Conservation (phyloP, 2,797 vertebrate species). For the Alca torda region DNA sequence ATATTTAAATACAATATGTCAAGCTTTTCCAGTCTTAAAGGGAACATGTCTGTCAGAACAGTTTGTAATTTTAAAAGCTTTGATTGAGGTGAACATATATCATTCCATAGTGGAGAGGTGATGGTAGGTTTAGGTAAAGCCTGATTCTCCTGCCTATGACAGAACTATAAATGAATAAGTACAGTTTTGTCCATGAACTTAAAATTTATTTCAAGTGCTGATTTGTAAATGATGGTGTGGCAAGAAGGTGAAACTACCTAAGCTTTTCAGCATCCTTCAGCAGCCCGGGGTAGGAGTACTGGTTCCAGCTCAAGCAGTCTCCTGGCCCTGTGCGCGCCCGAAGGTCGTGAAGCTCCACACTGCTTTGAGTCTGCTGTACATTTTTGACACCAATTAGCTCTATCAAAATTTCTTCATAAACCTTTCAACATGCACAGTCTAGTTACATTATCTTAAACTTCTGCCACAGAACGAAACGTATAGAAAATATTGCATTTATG, state of each 20-base stretch:
- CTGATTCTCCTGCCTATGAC: slow-evolving; percentile 56
- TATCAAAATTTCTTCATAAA: neutral
- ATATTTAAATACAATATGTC: neutral
- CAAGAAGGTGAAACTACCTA: neutral
- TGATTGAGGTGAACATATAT: slow-evolving; percentile 75
- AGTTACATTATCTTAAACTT: neutral
- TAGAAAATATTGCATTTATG: neutral
- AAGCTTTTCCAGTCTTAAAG: slow-evolving; percentile 85
- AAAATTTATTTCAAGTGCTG: neutral
- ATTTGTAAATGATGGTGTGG: neutral
- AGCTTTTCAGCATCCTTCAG: neutral
- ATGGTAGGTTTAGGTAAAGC: slow-evolving; percentile 54
- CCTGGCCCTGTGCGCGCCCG: neutral
- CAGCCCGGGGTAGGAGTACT: neutral
- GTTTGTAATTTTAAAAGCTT: slow-evolving; percentile 58
- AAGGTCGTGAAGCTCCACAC: neutral
- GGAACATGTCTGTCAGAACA: slow-evolving; percentile 76
- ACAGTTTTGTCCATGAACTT: neutral
- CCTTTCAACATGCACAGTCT: neutral
- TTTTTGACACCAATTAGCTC: neutral
- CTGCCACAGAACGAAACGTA: neutral
- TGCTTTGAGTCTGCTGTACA: neutral
- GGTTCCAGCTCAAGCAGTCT: neutral
- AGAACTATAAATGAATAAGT: neutral
- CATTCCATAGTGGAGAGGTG: slow-evolving; percentile 83